Conservation (phyloP, 2,113 vertebrate genomes). For the Penelope pileata region DNA sequence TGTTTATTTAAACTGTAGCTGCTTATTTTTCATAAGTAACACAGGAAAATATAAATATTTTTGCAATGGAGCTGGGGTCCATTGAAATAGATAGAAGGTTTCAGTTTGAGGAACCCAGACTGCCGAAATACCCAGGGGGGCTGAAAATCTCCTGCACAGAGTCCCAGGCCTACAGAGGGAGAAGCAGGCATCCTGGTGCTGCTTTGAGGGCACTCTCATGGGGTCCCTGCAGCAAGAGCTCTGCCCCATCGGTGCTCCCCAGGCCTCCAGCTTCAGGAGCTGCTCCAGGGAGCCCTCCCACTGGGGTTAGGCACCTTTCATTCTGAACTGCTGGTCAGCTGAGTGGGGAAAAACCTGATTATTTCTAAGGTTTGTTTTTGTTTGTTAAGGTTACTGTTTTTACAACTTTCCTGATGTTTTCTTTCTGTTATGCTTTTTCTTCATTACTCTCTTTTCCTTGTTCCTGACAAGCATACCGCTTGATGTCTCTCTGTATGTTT, state of each 20-base stretch:
- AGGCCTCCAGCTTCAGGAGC: neutral
- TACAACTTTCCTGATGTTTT: neutral
- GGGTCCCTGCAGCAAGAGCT: neutral
- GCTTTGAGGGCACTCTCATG: neutral
- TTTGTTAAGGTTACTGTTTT: neutral
- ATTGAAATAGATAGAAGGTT: neutral
- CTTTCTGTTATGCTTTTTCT: neutral
- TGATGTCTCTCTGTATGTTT: neutral
- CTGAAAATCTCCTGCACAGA: neutral
- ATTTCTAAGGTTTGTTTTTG: no score
- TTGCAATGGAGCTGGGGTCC: neutral
- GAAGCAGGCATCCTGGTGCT: neutral
- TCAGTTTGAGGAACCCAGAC: no score
- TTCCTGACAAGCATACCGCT: neutral
- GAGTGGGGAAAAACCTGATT: neutral
- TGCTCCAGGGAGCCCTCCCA: neutral
- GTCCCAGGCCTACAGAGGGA: accelerated
- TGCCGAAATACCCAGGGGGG: no score
- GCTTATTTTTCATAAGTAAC: conserved; percentile 13
- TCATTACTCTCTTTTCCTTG: neutral
- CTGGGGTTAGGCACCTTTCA: neutral
- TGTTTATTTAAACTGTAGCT: conserved; percentile 21
- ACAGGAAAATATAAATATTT: neutral
- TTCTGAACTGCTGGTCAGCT: neutral
- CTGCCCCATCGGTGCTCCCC: neutral